These are phyloP conservation scores for Pristionchus japonicus DNA, from an alignment of 2,888 invertebrate genomes.

Conservation along the genomic window DNA sequence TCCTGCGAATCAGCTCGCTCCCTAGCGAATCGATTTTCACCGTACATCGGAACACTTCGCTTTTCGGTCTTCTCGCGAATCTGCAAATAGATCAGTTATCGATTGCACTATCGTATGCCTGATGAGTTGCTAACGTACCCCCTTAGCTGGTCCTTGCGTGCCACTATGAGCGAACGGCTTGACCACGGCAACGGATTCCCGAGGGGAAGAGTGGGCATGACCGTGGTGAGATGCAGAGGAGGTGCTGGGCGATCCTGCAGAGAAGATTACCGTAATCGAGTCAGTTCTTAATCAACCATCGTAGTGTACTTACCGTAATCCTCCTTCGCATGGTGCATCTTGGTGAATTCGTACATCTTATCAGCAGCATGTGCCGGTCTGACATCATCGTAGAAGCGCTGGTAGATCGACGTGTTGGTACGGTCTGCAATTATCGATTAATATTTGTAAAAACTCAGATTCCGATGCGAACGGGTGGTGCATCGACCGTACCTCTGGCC, in stretches of 20 bases:
- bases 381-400: slow-evolving; percentile 92
- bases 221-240: not conserved
- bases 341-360: slow-evolving; percentile 97
- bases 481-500: slow-evolving; percentile 78
- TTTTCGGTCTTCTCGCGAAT: slow-evolving; percentile 90
- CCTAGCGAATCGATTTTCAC: slow-evolving; percentile 47
- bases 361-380: slow-evolving; percentile 98
- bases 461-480: not conserved
- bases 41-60: slow-evolving; percentile 89
- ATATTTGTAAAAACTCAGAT: not conserved
- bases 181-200: slow-evolving; percentile 11
- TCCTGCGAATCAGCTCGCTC: slow-evolving; percentile 20
- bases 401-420: slow-evolving; percentile 94
- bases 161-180: slow-evolving; percentile 16
- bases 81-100: slow-evolving; percentile 80
- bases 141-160: slow-evolving; percentile 31
- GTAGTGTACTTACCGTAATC: slow-evolving; percentile 32
- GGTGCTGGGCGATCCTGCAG: slow-evolving; percentile 6
- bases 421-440: slow-evolving; percentile 92
- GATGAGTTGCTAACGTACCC: slow-evolving; percentile 5
- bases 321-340: slow-evolving; percentile 80
- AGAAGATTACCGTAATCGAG: not conserved
- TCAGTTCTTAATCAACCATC: not conserved
- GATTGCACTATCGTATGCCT: not conserved
- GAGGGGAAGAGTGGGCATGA: not conserved